Conservation (phyloP, 2,888 invertebrate genomes). For the Automeris io region DNA sequence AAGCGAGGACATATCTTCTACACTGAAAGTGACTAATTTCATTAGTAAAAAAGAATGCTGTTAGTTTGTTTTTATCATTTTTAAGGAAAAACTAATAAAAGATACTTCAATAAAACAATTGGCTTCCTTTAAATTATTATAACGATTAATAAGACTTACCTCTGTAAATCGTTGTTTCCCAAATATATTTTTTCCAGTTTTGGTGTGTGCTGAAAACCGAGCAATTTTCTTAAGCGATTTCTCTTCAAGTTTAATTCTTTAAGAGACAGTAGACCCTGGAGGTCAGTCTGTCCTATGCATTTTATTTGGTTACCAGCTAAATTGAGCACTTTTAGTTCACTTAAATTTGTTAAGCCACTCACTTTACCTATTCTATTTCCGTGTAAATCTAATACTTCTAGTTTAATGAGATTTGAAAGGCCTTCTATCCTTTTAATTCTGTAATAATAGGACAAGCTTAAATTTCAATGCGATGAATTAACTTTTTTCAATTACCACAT, state of each 20-base stretch:
- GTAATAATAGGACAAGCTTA: conserved; percentile 30
- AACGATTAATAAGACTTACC: conserved; percentile 31
- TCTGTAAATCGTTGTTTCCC: conserved; percentile 86
- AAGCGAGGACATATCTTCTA: conserved; percentile 91
- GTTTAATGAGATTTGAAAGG: conserved; percentile 81
- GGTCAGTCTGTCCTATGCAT: conserved; percentile 84
- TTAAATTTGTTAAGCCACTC: conserved; percentile 81
- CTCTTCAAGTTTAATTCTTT: conserved; percentile 93
- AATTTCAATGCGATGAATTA: background rate
- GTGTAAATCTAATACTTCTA: conserved; percentile 95
- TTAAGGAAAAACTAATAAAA: too few relatives aligned
- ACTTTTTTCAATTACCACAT: background rate
- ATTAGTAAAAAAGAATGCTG: background rate
- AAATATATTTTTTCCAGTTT: conserved; percentile 87
- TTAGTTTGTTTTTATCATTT: too few relatives aligned
- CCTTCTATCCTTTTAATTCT: conserved; percentile 89
- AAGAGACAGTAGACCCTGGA: conserved; percentile 85
- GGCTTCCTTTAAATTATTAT: too few relatives aligned
- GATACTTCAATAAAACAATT: too few relatives aligned
- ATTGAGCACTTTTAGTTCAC: conserved; percentile 92
- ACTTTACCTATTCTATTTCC: conserved; percentile 92
- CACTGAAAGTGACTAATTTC: conserved; percentile 61
- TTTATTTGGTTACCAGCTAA: conserved; percentile 94
- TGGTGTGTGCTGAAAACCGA: conserved; percentile 87
- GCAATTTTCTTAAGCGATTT: conserved; percentile 87